Evolutionary conservation across 2,113 vertebrate species (phyloP).

Genomic region (Nematolebias whitei): DNA sequence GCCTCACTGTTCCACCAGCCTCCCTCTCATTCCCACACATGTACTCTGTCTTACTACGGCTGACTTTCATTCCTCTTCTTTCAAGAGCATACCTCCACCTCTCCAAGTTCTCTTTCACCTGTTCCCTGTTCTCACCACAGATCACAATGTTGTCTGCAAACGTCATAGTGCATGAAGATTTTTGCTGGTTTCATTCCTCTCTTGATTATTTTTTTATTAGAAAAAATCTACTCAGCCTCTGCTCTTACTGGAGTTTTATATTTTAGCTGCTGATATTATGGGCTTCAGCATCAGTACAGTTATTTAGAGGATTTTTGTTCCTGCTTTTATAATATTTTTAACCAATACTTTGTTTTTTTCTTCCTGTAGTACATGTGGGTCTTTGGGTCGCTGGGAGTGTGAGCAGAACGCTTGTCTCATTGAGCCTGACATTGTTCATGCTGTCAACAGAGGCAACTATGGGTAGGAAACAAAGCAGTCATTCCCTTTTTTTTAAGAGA

Average conservation of each 20-base stretch:
- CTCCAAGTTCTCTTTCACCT: too few species aligned
- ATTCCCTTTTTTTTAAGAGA: background rate
- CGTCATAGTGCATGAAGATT: too few species aligned
- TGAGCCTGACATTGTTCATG: constrained; percentile 84
- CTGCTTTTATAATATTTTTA: background rate
- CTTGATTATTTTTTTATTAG: constrained; percentile 38
- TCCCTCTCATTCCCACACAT: constrained; percentile 28
- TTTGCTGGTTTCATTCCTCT: too few species aligned
- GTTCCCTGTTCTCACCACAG: too few species aligned
- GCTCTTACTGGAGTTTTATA: background rate
- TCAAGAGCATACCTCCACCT: too few species aligned
- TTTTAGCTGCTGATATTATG: constrained; percentile 13
- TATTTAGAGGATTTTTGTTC: background rate
- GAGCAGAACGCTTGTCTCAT: constrained; percentile 90
- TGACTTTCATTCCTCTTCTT: too few species aligned
- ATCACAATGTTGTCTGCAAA: too few species aligned
- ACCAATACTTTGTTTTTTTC: background rate
- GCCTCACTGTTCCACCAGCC: too few species aligned
- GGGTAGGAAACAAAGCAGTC: constrained; percentile 78
- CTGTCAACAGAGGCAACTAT: constrained; percentile 86
- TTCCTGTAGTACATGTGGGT: constrained; percentile 85
- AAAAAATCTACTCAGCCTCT: constrained; percentile 37
- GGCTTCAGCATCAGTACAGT: background rate
- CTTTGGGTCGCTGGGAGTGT: constrained; percentile 86
- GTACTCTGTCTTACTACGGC: too few species aligned